Conservation (phyloP, 2,888 invertebrate species). For the Balanococcus diminutus region DNA sequence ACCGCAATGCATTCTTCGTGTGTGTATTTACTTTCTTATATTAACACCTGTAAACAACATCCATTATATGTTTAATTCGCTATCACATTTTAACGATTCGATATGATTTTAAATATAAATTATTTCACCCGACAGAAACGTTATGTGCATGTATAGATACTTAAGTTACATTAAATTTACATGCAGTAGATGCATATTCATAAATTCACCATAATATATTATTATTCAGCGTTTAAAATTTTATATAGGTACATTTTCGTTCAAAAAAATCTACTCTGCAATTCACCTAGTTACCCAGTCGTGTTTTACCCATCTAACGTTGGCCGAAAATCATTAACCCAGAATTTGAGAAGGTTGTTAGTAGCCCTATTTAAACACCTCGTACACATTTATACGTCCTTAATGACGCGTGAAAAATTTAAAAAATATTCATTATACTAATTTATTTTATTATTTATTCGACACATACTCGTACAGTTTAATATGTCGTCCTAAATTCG, state of each 20-base stretch:
- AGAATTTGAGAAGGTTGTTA: background rate
- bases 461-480: background rate
- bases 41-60: constrained; percentile 7
- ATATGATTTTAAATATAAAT: constrained; percentile 12
- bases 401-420: background rate
- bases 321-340: background rate
- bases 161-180: background rate
- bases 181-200: background rate
- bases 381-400: background rate
- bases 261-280: background rate
- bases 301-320: background rate
- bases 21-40: constrained; percentile 37
- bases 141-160: background rate
- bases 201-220: background rate
- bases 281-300: background rate
- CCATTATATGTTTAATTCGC: constrained; percentile 15
- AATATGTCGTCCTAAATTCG: background rate
- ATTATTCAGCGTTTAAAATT: background rate
- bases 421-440: background rate
- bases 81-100: constrained; percentile 29
- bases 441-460: background rate
- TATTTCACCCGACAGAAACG: background rate
- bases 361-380: background rate
- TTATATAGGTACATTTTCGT: background rate
- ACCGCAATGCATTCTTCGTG: constrained; percentile 10